These are phyloP conservation scores for Amblyopsis hoosieri DNA, from an alignment of 2,797 vertebrate genomes.

Conservation along the genomic window DNA sequence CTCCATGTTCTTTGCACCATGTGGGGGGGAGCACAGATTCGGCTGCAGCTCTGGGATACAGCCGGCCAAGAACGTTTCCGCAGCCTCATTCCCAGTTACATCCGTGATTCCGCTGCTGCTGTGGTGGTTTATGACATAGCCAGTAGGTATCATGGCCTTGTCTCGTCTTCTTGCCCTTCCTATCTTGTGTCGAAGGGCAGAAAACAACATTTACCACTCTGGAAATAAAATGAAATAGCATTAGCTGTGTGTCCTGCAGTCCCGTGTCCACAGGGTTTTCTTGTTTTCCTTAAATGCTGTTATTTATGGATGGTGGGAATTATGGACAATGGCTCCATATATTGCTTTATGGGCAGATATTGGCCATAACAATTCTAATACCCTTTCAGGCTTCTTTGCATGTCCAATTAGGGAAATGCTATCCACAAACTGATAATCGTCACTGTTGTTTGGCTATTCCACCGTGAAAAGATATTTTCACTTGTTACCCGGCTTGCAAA, in stretches of 20 bases:
- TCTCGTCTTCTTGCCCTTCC: constrained; percentile 59
- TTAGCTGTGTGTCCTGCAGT: constrained; percentile 27
- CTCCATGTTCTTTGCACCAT: constrained; percentile 55
- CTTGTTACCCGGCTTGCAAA: constrained; percentile 59
- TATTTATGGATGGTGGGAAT: constrained; percentile 43
- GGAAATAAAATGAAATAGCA: constrained; percentile 41
- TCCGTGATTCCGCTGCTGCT: constrained; percentile 90
- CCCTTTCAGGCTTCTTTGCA: constrained; percentile 40
- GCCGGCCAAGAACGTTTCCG: constrained; percentile 90
- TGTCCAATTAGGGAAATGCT: constrained; percentile 43
- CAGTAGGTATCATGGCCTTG: constrained; percentile 86
- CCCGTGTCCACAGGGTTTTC: constrained; percentile 39
- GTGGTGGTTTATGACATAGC: constrained; percentile 95
- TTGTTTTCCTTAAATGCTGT: constrained; percentile 50
- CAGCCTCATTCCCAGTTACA: constrained; percentile 95
- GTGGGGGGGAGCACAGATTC: constrained; percentile 81
- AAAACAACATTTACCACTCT: constrained; percentile 46
- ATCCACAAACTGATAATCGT: constrained; percentile 31
- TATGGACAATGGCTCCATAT: constrained; percentile 33
- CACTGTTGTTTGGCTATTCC: constrained; percentile 42
- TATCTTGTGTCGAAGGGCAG: constrained; percentile 52
- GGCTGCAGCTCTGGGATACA: constrained; percentile 93
- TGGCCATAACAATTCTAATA: constrained; percentile 25
- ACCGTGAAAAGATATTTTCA: constrained; percentile 49
- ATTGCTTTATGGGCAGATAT: constrained; percentile 27